Percentiles rank a stretch among this genome's conserved stretches.
Conservation (phyloP, 2,888 invertebrate species). For the Acleris sparsana region DNA sequence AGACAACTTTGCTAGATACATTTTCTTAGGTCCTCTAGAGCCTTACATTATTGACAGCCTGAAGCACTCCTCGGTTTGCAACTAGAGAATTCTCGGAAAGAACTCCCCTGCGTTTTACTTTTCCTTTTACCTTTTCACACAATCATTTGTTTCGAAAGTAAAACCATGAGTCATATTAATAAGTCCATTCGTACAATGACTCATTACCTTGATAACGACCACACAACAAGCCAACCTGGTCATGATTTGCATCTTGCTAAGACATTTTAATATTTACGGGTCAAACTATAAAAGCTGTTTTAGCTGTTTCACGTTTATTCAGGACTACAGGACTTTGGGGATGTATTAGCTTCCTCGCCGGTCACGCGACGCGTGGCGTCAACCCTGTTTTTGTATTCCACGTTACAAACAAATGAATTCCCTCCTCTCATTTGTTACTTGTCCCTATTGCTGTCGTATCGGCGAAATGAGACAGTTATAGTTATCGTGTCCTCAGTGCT, state of each 20-base stretch:
- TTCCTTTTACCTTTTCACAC: slow-evolving; percentile 15
- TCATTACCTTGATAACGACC: slow-evolving; percentile 74
- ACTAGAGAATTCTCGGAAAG: neutral
- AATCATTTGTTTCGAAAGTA: slow-evolving; percentile 31
- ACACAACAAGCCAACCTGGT: slow-evolving; percentile 47
- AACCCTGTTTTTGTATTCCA: slow-evolving; percentile 56
- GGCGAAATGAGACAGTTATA: slow-evolving; percentile 41
- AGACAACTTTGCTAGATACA: neutral
- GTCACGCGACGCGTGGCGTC: slow-evolving; percentile 73
- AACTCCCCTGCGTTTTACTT: slow-evolving; percentile 8
- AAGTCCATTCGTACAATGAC: slow-evolving; percentile 67
- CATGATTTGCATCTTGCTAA: slow-evolving; percentile 22
- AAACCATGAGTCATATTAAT: slow-evolving; percentile 65
- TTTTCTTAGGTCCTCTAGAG: neutral
- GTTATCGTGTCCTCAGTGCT: slow-evolving; percentile 39
- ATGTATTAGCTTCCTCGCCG: slow-evolving; percentile 43
- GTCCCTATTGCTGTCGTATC: slow-evolving; percentile 46
- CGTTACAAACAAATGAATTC: slow-evolving; percentile 70
- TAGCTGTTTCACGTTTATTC: slow-evolving; percentile 36
- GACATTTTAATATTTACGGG: slow-evolving; percentile 2
- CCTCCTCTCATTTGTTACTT: slow-evolving; percentile 50
- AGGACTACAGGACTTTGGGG: slow-evolving; percentile 38
- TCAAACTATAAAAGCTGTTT: slow-evolving; percentile 26
- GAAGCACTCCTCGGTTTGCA: slow-evolving; percentile 4
- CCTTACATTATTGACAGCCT: slow-evolving; percentile 22